Evolutionary conservation across 2,888 invertebrate species (phyloP).

Genomic region (Stenodema calcarata): DNA sequence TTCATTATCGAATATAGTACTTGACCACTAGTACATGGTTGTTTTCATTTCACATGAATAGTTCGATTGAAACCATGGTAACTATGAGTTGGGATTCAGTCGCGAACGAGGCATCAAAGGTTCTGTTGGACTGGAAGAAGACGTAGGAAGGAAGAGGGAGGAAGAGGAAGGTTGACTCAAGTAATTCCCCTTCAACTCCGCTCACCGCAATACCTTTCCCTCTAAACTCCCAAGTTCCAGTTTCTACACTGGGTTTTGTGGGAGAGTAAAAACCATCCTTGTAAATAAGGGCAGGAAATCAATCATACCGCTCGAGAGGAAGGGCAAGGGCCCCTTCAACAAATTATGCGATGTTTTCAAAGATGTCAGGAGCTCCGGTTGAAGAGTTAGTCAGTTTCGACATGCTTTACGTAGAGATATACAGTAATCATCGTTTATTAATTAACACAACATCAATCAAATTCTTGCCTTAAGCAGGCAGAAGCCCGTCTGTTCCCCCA

Average conservation of each 20-base stretch:
- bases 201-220: not conserved
- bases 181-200: not conserved
- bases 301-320: conserved; percentile 30
- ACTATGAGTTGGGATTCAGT: too few species aligned
- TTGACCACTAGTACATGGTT: too few species aligned
- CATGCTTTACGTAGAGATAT: conserved; percentile 49
- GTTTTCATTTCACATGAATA: too few species aligned
- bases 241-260: conserved; percentile 34
- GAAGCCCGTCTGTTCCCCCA: not conserved
- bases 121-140: not conserved
- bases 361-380: conserved; percentile 39
- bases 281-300: conserved; percentile 46
- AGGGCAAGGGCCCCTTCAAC: conserved; percentile 46
- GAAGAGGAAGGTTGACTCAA: not conserved
- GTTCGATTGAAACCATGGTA: too few species aligned
- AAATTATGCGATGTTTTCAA: conserved; percentile 50
- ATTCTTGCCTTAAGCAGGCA: conserved; percentile 49
- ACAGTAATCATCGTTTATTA: conserved; percentile 54
- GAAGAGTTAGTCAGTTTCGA: conserved; percentile 52
- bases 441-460: conserved; percentile 56
- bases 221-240: conserved; percentile 26
- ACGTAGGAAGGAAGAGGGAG: not conserved
- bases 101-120: too few species aligned
- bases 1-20: too few species aligned
- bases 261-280: conserved; percentile 23